Percentiles rank a stretch among this genome's conserved stretches.
Evolutionary conservation across 2,888 invertebrate genomes (phyloP).

Genomic region (Nomada goodeniana): DNA sequence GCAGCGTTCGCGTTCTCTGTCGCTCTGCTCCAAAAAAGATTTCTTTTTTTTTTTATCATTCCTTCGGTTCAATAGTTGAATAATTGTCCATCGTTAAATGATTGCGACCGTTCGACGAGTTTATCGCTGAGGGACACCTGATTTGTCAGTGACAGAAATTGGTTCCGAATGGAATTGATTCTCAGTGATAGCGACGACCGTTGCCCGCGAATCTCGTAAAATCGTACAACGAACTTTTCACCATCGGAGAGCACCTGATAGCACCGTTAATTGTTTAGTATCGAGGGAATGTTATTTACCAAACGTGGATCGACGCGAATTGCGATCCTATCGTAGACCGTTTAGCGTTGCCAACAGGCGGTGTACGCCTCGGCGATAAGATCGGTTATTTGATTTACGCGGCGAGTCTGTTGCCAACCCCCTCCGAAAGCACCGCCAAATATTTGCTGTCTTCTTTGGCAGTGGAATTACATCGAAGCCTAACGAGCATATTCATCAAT

Average conservation of each 20-base stretch:
- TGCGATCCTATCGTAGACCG: constrained; percentile 37
- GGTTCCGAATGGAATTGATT: constrained; percentile 39
- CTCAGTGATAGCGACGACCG: constrained; percentile 1
- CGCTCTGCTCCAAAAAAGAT: too few relatives aligned
- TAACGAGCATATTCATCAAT: constrained; percentile 20
- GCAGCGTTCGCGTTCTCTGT: too few relatives aligned
- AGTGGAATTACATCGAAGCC: constrained; percentile 48
- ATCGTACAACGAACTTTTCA: constrained; percentile 10
- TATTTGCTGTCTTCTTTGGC: constrained; percentile 45
- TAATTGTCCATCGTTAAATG: not conserved
- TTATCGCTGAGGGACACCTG: not conserved
- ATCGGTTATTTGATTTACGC: constrained; percentile 54
- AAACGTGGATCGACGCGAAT: constrained; percentile 29
- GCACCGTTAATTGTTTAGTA: not conserved
- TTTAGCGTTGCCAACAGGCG: constrained; percentile 43
- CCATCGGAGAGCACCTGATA: not conserved
- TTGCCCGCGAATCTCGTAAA: constrained; percentile 27
- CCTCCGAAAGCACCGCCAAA: constrained; percentile 41
- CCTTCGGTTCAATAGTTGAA: not conserved
- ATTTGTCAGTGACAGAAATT: constrained; percentile 36
- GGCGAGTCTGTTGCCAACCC: constrained; percentile 49
- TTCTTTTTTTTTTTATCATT: too few relatives aligned
- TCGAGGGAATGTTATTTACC: constrained; percentile 24
- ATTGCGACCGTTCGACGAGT: constrained; percentile 4
- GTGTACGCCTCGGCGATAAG: constrained; percentile 45